Percentiles rank a stretch among this genome's conserved stretches.
phyloP scores from a whole-genome alignment of 92 coral and sea anemone genomes.

The Porites evermanni region DNA sequence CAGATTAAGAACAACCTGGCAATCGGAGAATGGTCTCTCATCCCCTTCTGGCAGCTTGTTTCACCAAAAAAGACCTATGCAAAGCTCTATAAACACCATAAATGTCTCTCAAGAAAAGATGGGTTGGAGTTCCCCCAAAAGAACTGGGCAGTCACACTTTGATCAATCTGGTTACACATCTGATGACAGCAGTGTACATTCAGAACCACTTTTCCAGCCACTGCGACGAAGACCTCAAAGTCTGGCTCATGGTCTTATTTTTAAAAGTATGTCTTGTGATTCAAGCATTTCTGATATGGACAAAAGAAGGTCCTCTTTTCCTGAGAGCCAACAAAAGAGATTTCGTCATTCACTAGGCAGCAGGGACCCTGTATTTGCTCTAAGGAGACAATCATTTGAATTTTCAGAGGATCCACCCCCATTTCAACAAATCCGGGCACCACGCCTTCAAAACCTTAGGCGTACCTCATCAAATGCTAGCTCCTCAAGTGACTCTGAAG shows the following conservation, averaged over 20 bases:
- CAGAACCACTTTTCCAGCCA: conserved; percentile 46
- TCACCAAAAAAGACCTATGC: conserved; percentile 16
- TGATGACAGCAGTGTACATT: conserved; percentile 50
- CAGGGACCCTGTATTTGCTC: conserved; percentile 31
- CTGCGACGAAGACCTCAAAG: conserved; percentile 2
- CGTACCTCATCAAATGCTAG: conserved; percentile 53
- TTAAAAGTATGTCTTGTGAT: conserved; percentile 31
- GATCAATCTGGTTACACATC: conserved; percentile 38
- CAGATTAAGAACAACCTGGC: conserved; percentile 21
- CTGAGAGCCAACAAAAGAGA: conserved; percentile 14
- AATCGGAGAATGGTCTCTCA: conserved; percentile 14
- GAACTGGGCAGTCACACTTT: neutral
- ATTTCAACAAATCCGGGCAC: conserved; percentile 25
- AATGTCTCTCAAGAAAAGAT: neutral
- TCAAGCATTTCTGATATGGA: conserved; percentile 13
- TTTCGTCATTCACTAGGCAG: conserved; percentile 54
- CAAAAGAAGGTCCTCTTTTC: neutral
- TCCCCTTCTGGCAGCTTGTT: conserved; percentile 14
- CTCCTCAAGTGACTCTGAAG: conserved; percentile 69
- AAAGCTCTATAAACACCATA: neutral
- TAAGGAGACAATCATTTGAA: conserved; percentile 46
- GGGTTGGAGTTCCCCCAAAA: neutral
- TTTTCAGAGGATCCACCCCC: conserved; percentile 14
- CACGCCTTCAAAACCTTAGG: conserved; percentile 55
- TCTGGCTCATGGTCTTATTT: conserved; percentile 7